These are phyloP conservation scores for Heliocidaris erythrogramma DNA, from an alignment of 35 echinoderm and acorn worm species.

Conservation along the genomic window DNA sequence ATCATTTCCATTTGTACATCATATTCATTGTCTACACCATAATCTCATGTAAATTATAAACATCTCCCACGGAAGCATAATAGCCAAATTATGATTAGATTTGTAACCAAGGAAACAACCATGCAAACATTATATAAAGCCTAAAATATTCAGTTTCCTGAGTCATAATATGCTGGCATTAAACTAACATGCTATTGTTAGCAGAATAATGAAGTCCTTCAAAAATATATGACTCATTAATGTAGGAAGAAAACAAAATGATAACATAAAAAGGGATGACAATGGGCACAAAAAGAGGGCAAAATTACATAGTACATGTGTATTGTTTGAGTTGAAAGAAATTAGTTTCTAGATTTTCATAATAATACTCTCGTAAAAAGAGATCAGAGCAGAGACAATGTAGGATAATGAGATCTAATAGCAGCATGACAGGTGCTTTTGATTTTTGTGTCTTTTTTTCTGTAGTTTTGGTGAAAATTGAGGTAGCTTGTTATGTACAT, in stretches of 20 bases:
- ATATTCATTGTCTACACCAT: not conserved
- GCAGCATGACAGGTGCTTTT: too few relatives aligned
- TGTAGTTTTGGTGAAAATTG: too few relatives aligned
- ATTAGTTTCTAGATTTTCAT: too few relatives aligned
- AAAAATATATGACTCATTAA: not conserved
- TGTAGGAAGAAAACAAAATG: not conserved
- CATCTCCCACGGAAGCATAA: not conserved
- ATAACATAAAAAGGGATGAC: not conserved
- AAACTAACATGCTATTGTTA: not conserved
- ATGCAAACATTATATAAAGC: not conserved
- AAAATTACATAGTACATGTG: not conserved
- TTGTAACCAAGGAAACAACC: not conserved
- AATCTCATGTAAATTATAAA: not conserved
- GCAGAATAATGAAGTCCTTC: not conserved
- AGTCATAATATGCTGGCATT: not conserved
- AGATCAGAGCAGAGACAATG: too few relatives aligned
- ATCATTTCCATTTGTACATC: not conserved
- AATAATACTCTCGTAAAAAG: too few relatives aligned
- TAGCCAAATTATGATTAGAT: not conserved
- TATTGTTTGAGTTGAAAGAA: too few relatives aligned
- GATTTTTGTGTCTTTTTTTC: too few relatives aligned
- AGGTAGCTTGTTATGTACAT: too few relatives aligned
- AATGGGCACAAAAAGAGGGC: not conserved
- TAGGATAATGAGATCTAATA: too few relatives aligned
- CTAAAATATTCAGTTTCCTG: not conserved